phyloP scores from a whole-genome alignment of 2,797 vertebrate species.

The Poeciliopsis presidionis region DNA sequence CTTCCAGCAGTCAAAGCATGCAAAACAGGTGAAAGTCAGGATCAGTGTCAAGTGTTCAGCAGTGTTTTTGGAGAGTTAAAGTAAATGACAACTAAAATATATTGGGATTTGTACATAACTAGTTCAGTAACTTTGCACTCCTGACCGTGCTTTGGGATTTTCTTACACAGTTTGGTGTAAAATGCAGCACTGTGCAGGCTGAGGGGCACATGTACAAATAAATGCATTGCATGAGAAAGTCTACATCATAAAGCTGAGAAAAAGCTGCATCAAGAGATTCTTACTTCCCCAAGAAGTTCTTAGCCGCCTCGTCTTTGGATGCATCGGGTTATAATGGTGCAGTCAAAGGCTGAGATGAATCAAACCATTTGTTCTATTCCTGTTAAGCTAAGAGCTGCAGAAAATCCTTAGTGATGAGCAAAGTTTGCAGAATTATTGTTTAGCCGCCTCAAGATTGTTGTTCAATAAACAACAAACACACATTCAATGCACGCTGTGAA shows the following conservation, averaged over 20 bases:
- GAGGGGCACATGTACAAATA: not conserved
- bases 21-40: slow-evolving; percentile 1
- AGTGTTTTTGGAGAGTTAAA: not conserved
- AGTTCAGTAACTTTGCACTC: not conserved
- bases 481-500: slow-evolving; percentile 35
- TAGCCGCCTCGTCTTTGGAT: slow-evolving; percentile 62
- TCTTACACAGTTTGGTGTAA: slow-evolving; percentile 29
- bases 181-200: not conserved
- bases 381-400: not conserved
- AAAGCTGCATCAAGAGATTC: slow-evolving; percentile 1
- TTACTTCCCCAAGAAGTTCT: slow-evolving; percentile 23
- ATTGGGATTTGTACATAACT: slow-evolving; percentile 2
- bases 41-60: not conserved
- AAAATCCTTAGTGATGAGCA: slow-evolving; percentile 21
- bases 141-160: not conserved
- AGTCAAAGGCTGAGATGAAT: slow-evolving; percentile 35
- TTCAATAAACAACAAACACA: slow-evolving; percentile 33
- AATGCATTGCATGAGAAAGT: not conserved
- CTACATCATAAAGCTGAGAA: slow-evolving; percentile 56
- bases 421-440: slow-evolving; percentile 22
- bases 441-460: not conserved
- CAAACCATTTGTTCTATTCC: slow-evolving; percentile 54
- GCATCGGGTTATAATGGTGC: slow-evolving; percentile 15
- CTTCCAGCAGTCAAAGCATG: slow-evolving; percentile 32
- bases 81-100: not conserved